A percentile compares a stretch with the other conserved stretches of the same genome.
Evolutionary conservation across 2,888 invertebrate species (phyloP).

Genomic region (Cerceris ruficornis): DNA sequence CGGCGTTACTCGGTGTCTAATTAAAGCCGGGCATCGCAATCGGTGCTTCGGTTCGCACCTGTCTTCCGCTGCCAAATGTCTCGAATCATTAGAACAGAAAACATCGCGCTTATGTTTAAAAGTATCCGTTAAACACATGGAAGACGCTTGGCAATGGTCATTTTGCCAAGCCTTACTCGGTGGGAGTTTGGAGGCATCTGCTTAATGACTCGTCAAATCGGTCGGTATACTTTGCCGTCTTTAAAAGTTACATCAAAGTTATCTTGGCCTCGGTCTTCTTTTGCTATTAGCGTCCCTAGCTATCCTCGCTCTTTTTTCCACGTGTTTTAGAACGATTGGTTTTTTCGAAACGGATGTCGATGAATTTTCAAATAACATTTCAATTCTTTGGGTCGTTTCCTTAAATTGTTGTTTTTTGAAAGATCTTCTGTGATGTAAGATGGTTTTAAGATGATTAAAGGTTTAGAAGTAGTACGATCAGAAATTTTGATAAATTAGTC

Average conservation of each 20-base stretch:
- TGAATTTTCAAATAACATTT: too few species aligned
- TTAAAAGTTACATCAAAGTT: conserved; percentile 4
- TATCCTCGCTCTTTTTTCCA: background rate
- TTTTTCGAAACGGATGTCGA: too few species aligned
- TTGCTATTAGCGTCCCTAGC: background rate
- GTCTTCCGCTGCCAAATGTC: conserved; percentile 61
- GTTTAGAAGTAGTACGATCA: too few species aligned
- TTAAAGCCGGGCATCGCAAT: conserved; percentile 44
- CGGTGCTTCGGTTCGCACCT: conserved; percentile 52
- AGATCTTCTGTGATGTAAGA: too few species aligned
- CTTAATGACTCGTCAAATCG: conserved; percentile 57
- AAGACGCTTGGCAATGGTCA: conserved; percentile 34
- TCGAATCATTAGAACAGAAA: conserved; percentile 61
- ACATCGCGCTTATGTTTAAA: conserved; percentile 52
- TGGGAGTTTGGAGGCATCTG: conserved; percentile 24
- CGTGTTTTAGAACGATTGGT: too few species aligned
- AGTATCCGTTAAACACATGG: conserved; percentile 50
- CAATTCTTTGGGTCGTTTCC: too few species aligned
- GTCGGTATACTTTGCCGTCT: conserved; percentile 4
- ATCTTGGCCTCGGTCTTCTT: background rate
- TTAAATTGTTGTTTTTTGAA: too few species aligned
- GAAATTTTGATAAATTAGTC: too few species aligned
- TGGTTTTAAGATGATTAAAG: too few species aligned
- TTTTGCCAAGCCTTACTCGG: conserved; percentile 49
- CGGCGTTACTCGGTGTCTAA: conserved; percentile 49